Base-by-base conservation (phyloP, 2,113 vertebrate species). In the Oncorhynchus tshawytscha region DNA sequence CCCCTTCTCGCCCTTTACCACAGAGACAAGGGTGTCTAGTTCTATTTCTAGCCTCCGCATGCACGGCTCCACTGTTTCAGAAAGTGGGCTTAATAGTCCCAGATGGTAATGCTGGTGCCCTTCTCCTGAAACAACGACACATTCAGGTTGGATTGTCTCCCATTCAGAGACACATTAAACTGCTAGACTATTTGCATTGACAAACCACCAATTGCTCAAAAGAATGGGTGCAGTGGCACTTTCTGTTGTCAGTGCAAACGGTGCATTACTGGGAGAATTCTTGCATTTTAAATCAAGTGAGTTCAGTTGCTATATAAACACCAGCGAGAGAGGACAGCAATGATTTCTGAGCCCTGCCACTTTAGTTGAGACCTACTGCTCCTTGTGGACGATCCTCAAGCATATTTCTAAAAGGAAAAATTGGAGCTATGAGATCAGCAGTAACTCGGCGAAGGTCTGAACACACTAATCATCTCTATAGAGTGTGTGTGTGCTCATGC, bases 81-180 rank as follows among this genome's bases (percentile, higher is more conserved):
- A 94, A 94, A 93, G 90, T 93, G 92, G 91, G 92, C 89, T 93
- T 93, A 93, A 93, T 91, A 88, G 91, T 93, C 92, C 93, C 92
- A 90, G 85, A 89, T 83, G 91, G 89, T 83, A 77, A 73, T 73
- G 75, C 75, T 82, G 73, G 81, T 92, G 88, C 88, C 92, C 92
- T 93, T 92, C 93, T 92, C 93, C 86, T 92, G 84, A 88, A 91
- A 91, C 91, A 93, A 93, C 93, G 92, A 92, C 91, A 93, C 91
- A 93, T 92, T 93, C 89, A 93, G 91, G 91, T 90, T 93, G 92
- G 87, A 92, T 81, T 82, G 87, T 80, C 89, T 89, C 86, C 77
- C 84, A 73, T 82, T 77, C 85, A 70, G 72, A 76, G 73, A 71
- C 80, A 78, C 87, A 84, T 78, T 70, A 34, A 71, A 74, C 74